Evolutionary conservation across 2,888 invertebrate species (phyloP), one percentile per base, ranked within the genome.

Genomic region (Linnaemya vulpina): DNA sequence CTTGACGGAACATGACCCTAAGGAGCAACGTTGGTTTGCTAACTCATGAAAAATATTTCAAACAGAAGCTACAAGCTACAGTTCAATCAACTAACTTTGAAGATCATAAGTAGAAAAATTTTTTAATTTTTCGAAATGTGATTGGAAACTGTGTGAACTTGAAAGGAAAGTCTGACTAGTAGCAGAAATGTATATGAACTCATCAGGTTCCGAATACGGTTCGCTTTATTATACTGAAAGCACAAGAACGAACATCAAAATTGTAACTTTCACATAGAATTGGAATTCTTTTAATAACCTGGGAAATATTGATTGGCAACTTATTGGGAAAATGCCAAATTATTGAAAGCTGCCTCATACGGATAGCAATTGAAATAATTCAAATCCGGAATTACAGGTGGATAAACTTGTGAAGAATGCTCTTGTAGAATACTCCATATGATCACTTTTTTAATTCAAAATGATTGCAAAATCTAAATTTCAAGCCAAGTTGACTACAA

Each of bases 1-100:
- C 76, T 67, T 67, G 67, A 67, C 76, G 67, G 17, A 30, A 10
- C 20, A 53, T 15, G n/a, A 15, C 1, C 43, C 43, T 43, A 9
- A 20, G 58, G 30, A 3, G 1, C 46, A 43, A 43, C 43, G 11
- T 11, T 11, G 25, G 20, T 40, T 40, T 70, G 38, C 38, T 40
- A 53, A 13, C 15, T 0, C 5, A 13, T 2, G 20, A 13, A 35
- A 58, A n/a, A 35, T 35, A 35, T 22, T 62, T 20, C 35, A 40
- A 63, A 43, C 13, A 30, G 40, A 20, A 17, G 35, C 35, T 17
- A 10, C 35, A 30, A 30, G 30, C 13, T 15, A 4, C 43, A 46
- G 8, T n/a, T n/a, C 3, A 11, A 49, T 49, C n/a, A 38, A 3
- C 3, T 38, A 9, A 38, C 38, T 7, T 38, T 38, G 38, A 40